A percentile compares a stretch with the other conserved stretches of the same genome.
Conservation (phyloP, 2,888 invertebrate species). For the Dyspetes luteomarginatus region DNA sequence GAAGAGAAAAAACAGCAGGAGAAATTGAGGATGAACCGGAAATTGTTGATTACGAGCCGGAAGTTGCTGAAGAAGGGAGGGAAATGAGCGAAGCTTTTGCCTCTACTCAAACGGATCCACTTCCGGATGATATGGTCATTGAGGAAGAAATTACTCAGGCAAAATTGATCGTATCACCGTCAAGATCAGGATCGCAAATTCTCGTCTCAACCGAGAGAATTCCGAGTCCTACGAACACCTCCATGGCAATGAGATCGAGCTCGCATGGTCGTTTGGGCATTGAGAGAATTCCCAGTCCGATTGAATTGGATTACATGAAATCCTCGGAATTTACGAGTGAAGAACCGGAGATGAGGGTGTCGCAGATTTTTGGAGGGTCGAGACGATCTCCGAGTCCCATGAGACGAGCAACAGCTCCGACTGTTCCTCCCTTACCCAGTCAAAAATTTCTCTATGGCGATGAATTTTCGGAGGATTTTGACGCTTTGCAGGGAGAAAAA, state of each 20-base stretch:
- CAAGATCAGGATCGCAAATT: constrained; percentile 79
- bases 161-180: constrained; percentile 79
- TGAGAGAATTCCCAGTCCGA: constrained; percentile 44
- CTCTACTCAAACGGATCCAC: constrained; percentile 93
- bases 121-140: constrained; percentile 89
- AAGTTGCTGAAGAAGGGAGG: constrained; percentile 9
- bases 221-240: constrained; percentile 73
- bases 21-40: constrained; percentile 76
- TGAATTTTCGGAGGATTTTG: constrained; percentile 22
- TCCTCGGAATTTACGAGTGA: constrained; percentile 54
- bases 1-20: no score
- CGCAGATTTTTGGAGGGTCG: constrained; percentile 34
- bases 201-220: constrained; percentile 80
- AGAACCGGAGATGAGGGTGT: constrained; percentile 55
- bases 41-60: constrained; percentile 71
- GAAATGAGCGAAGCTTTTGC: constrained; percentile 87
- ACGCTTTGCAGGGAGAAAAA: constrained; percentile 12
- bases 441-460: constrained; percentile 47
- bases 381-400: constrained; percentile 50
- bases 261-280: constrained; percentile 28
- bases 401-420: constrained; percentile 43
- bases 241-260: constrained; percentile 39
- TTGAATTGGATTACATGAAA: neutral
- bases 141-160: constrained; percentile 81
- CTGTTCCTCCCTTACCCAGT: constrained; percentile 63